Evolutionary conservation across 2,888 invertebrate genomes (phyloP), one percentile per base, ranked within the genome.

Genomic region (Poecilobothrus nobilitatus): DNA sequence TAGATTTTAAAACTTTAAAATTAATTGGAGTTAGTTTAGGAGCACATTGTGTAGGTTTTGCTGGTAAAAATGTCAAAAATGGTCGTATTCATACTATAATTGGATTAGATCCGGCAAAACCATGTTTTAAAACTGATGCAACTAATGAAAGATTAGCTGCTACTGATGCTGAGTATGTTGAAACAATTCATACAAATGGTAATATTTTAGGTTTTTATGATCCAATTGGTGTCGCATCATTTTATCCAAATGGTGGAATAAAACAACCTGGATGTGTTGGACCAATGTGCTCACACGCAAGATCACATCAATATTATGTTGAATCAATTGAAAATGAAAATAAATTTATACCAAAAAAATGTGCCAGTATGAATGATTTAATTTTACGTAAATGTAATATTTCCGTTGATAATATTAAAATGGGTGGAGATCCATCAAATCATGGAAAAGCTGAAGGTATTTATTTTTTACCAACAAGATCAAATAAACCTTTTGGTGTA

Each of bases 211-310:
- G 76, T 1, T 65, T 76, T 3, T 9, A 9, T 18, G 27, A 64
- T 0, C 66, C 74, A 1, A 9, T 76, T 2, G 77, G 77, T 6
- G 69, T 71, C 18, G 71, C 74, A 12, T 74, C 74, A 21, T 77
- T 77, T 65, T 76, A 74, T 61, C 76, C 76, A 5, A 77, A 77
- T 65, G 74, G 72, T 15, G 77, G 76, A 27, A 67, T n/a, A 3
- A n/a, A 12, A 0, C 77, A 77, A 69, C 74, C 74, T 10, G 77
- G 77, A 65, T 77, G 77, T 67, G 66, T 8, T 34, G 0, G 74
- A 3, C 12, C 12, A 75, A 41, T 41, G 2, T 73, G 73, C 65
- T 70, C 73, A 12, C 73, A 73, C 66, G 21, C 66, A 3, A 65
- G 71, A 21, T 68, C 71, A 7, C 70, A 65, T 68, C 62, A 61